Evolutionary conservation across 2,888 invertebrate species (phyloP).

Genomic region (Cataglyphis altisquamis): DNA sequence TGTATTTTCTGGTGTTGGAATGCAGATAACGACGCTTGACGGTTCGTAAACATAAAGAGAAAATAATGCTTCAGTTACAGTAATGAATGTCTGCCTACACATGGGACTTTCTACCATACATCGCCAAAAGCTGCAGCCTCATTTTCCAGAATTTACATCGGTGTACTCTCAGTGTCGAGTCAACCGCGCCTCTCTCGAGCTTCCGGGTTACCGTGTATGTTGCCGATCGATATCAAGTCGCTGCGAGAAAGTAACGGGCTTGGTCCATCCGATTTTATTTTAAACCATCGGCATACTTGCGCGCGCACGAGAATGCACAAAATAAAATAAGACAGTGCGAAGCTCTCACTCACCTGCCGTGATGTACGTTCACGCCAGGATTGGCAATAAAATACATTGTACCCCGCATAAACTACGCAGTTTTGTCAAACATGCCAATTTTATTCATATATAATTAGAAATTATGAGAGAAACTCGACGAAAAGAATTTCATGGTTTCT

Average conservation of each 20-base stretch:
- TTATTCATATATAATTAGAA: not conserved
- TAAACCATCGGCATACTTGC: slow-evolving; percentile 60
- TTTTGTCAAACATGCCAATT: slow-evolving; percentile 3
- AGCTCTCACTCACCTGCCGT: slow-evolving; percentile 69
- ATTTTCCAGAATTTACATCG: slow-evolving; percentile 21
- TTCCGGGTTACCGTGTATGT: slow-evolving; percentile 61
- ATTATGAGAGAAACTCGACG: not conserved
- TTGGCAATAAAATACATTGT: slow-evolving; percentile 1
- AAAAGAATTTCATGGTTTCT: not conserved
- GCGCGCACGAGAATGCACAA: slow-evolving; percentile 64
- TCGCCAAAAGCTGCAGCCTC: slow-evolving; percentile 31
- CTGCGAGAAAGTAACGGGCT: slow-evolving; percentile 77
- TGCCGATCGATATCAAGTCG: slow-evolving; percentile 60
- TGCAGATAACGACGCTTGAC: slow-evolving; percentile 11
- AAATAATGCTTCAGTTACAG: slow-evolving; percentile 37
- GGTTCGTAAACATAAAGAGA: slow-evolving; percentile 48
- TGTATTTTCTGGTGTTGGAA: not conserved
- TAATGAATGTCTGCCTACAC: slow-evolving; percentile 22
- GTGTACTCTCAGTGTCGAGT: not conserved
- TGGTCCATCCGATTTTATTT: slow-evolving; percentile 76
- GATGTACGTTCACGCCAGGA: slow-evolving; percentile 33
- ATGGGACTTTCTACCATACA: slow-evolving; percentile 23
- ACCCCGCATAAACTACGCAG: not conserved
- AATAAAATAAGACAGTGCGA: slow-evolving; percentile 71
- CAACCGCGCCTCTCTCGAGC: slow-evolving; percentile 26